phyloP scores from a whole-genome alignment of 2,888 invertebrate genomes.

The Brenthis ino region DNA sequence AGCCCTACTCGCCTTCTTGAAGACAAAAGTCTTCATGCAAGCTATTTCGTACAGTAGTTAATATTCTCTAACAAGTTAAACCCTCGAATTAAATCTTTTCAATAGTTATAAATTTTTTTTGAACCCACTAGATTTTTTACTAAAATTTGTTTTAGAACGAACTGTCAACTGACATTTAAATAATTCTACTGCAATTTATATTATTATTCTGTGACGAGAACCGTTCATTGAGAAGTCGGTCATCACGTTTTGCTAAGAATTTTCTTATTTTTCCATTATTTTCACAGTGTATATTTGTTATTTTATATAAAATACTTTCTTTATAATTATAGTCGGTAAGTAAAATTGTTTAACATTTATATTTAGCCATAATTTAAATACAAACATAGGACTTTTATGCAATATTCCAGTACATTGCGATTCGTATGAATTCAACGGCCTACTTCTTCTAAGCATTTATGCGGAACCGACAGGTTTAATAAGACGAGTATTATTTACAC shows the following conservation, averaged over 20 bases:
- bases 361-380: conserved; percentile 5
- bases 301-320: conserved; percentile 12
- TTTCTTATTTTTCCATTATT: conserved; percentile 26
- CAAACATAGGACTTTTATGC: conserved; percentile 12
- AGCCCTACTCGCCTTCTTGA: no score
- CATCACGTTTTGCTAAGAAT: conserved; percentile 32
- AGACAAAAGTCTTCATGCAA: no score
- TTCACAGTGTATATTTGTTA: conserved; percentile 9
- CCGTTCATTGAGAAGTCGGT: conserved; percentile 22
- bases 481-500: conserved; percentile 1
- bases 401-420: conserved; percentile 34
- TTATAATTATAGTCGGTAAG: conserved; percentile 26
- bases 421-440: conserved; percentile 14
- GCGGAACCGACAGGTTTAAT: conserved; percentile 30
- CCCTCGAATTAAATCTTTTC: no score
- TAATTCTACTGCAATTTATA: neutral
- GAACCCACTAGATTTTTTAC: no score
- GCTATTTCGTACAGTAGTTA: no score
- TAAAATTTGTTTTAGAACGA: conserved; percentile 2
- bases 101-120: no score
- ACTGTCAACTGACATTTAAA: conserved; percentile 3
- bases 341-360: neutral
- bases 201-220: conserved; percentile 28
- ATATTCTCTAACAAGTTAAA: no score
- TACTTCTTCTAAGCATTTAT: conserved; percentile 31